Base-by-base conservation (phyloP, 2,113 vertebrate genomes). In the Mustela nigripes region DNA sequence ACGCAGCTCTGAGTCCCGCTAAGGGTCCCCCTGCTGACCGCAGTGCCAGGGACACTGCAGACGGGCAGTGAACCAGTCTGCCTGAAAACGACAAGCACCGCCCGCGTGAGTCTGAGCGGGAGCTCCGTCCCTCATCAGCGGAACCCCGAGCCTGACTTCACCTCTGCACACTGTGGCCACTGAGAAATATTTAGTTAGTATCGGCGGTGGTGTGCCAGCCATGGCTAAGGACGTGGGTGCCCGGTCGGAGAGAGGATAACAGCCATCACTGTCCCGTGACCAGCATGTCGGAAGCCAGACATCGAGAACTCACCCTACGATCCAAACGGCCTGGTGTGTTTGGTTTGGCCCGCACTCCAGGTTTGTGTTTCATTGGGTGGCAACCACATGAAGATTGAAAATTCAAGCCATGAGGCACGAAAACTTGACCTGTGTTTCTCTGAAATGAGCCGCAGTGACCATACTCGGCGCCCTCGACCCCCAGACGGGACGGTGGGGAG, bases 161-260 rank as follows among this genome's bases (percentile, higher is more conserved):
- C 18, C 42, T 53, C 65, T 53, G 24, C 62, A 18, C n/a, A 62
- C 50, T 42, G 1, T 26, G 50, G 53, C 31, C 33, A 21, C 2
- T 4, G 6, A 58, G 60, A 90, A 48, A 5, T 0, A 8, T 22
- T 58, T 45, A 14, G 53, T 58, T 45, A 14, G 60, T 33, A 18
- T 3, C 9, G 16, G 33, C 28, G 10, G 19, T 4, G 12, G 19
- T 4, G 7, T 7, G 26, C 62, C 36, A 42, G 58, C 65, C 50
- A 42, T 0, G 16, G 36, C 14, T 11, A 53, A 63, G 42, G 8
- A 1, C 62, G 28, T 0, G 0, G 5, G n/a, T 16, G 48, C 28
- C 31, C 0, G 79, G 63, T 4, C 18, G 42, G 24, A 1, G 0
- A 31, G 65, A 42, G 63, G 11, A 18, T 2, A 33, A 15, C n/a